Evolutionary conservation across 2,888 invertebrate species (phyloP).

Genomic region (Oithona nana): DNA sequence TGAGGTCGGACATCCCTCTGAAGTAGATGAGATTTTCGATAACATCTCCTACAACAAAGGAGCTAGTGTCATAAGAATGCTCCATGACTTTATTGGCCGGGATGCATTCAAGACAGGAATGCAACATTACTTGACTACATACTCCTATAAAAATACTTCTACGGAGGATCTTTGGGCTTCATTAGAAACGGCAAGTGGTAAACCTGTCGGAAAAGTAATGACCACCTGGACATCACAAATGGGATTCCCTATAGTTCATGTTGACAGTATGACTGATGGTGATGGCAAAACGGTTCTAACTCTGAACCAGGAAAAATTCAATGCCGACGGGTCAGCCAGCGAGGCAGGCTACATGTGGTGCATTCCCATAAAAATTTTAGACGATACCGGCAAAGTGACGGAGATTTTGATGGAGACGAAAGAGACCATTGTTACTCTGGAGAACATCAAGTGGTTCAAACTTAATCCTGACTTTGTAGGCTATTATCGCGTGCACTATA

Average conservation of each 20-base stretch:
- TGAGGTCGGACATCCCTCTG: conserved; percentile 62
- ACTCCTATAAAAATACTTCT: conserved; percentile 46
- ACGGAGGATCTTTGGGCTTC: conserved; percentile 87
- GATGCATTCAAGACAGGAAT: conserved; percentile 40
- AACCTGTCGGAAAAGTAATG: conserved; percentile 80
- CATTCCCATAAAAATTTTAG: background rate
- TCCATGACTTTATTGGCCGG: conserved; percentile 81
- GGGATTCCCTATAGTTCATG: conserved; percentile 70
- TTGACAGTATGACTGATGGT: conserved; percentile 21
- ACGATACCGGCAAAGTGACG: background rate
- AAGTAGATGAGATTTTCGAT: conserved; percentile 70
- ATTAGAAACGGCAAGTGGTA: conserved; percentile 64
- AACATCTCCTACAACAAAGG: conserved; percentile 82
- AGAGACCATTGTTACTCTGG: conserved; percentile 28
- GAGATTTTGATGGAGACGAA: conserved; percentile 8
- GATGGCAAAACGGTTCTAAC: conserved; percentile 19
- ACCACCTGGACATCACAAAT: conserved; percentile 88
- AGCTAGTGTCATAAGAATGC: conserved; percentile 76
- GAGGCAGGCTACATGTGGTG: conserved; percentile 17
- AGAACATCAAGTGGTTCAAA: conserved; percentile 28
- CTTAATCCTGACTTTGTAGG: conserved; percentile 68
- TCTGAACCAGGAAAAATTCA: conserved; percentile 41
- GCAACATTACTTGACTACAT: conserved; percentile 6
- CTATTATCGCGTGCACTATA: conserved; percentile 38
- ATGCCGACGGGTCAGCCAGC: conserved; percentile 47